Evolutionary conservation across 2,888 invertebrate genomes (phyloP), one percentile per base, ranked within the genome.

Genomic region (Ectemnius continuus): DNA sequence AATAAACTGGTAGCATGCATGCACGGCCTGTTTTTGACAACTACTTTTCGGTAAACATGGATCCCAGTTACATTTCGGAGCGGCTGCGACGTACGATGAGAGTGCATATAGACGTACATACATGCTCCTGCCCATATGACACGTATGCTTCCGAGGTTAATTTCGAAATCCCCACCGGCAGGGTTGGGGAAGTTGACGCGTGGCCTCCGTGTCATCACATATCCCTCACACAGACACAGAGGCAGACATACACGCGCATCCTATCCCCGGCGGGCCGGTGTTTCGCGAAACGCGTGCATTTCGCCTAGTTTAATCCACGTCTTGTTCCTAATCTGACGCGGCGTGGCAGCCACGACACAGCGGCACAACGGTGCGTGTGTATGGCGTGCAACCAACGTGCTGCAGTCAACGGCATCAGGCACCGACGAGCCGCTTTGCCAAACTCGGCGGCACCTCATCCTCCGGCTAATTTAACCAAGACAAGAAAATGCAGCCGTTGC

Each of bases 381-480:
- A 52, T 14, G 52, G 52, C 52, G 16, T 13, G 52, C 14, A 16
- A 13, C 16, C 16, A 52, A 13, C 52, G 16, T 23, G 23, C 23
- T 2, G 23, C 23, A 23, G 23, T 23, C 16, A 52, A 13, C 52
- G 16, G 52, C 52, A 52, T 36, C 48, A 26, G 62, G 47, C 28
- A 6, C 16, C 52, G 64, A 45, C 20, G 45, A 65, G 70, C 16
- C 46, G 48, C 48, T 57, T 67, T 20, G 6, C 68, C 47, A 61
- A 77, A 71, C 67, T 45, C 46, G 45, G 61, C 65, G 36, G 36
- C 36, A 36, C 8, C 36, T 36, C 36, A 36, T 36, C 36, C 36
- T 6, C 36, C 36, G 36, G 36, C 36, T 36, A 70, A 72, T 75
- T 79, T 66, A 73, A 52, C 60, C 6, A 4, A 58, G 48, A 20